These are phyloP conservation scores for Tetranychus piercei DNA, from an alignment of 2,888 invertebrate species.

Conservation along the genomic window DNA sequence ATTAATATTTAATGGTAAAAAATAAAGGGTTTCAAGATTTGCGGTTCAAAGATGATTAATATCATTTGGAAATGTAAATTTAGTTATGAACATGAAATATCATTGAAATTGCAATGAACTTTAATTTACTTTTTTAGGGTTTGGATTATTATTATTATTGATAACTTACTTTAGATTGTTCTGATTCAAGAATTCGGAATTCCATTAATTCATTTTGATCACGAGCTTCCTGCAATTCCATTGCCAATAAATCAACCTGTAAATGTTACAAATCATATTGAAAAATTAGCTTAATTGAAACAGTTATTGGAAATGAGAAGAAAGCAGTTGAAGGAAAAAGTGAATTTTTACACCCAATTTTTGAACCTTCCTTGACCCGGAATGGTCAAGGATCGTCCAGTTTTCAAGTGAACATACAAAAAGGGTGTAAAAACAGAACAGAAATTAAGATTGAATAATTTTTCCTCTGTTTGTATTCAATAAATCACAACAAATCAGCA, in stretches of 20 bases:
- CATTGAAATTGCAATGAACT: constrained; percentile 4
- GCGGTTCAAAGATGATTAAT: no score
- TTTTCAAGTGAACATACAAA: no score
- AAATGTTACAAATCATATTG: neutral
- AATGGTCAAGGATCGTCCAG: no score
- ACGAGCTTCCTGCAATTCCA: constrained; percentile 49
- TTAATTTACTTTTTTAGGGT: neutral
- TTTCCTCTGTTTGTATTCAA: no score
- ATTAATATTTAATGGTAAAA: no score
- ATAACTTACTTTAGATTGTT: constrained; percentile 30
- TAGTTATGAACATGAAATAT: no score
- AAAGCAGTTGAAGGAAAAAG: neutral
- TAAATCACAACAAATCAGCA: no score
- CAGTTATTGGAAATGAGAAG: neutral
- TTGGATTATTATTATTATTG: neutral
- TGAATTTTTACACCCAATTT: neutral
- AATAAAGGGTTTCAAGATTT: no score
- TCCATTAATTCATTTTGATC: constrained; percentile 62
- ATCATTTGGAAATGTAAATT: no score
- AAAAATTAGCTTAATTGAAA: neutral
- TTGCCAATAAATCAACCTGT: constrained; percentile 19
- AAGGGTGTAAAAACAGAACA: no score
- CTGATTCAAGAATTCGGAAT: constrained; percentile 55
- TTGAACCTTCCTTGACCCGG: no score
- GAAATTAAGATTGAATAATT: no score